These are phyloP conservation scores for Eulithis prunata DNA, from an alignment of 2,888 invertebrate species.

Conservation along the genomic window DNA sequence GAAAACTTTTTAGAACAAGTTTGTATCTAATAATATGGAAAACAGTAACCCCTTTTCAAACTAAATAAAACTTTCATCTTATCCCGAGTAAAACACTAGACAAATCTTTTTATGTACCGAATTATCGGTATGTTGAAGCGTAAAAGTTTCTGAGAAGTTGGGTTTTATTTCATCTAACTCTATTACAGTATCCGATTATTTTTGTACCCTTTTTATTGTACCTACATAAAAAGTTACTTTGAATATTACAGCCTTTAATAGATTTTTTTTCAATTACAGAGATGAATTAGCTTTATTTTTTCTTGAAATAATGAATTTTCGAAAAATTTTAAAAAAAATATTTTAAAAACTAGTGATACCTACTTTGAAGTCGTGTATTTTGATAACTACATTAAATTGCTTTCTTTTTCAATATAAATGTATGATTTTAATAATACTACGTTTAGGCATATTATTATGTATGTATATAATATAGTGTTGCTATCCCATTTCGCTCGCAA, in stretches of 20 bases:
- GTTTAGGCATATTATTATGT: too few relatives aligned
- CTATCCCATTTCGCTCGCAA: too few relatives aligned
- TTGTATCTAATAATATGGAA: neutral
- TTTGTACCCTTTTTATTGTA: constrained; percentile 25
- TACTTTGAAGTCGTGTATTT: too few relatives aligned
- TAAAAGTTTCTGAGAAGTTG: constrained; percentile 29
- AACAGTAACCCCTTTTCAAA: neutral
- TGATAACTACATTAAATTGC: too few relatives aligned
- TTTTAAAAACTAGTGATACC: too few relatives aligned
- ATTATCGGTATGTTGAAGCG: constrained; percentile 17
- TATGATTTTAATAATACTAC: too few relatives aligned
- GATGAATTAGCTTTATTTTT: neutral
- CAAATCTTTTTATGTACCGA: constrained; percentile 25
- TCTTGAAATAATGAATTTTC: too few relatives aligned
- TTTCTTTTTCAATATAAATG: too few relatives aligned
- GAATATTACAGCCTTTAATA: constrained; percentile 16
- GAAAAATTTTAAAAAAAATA: too few relatives aligned
- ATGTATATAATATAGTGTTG: too few relatives aligned
- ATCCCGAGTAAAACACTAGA: constrained; percentile 9
- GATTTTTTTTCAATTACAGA: constrained; percentile 14
- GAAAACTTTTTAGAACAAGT: neutral
- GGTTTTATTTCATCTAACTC: constrained; percentile 28
- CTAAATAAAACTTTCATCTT: constrained; percentile 17
- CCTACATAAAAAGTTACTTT: constrained; percentile 37
- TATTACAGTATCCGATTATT: constrained; percentile 20